phyloP scores from a whole-genome alignment of 1,140 invertebrate genomes.

The Bombus waltoni region DNA sequence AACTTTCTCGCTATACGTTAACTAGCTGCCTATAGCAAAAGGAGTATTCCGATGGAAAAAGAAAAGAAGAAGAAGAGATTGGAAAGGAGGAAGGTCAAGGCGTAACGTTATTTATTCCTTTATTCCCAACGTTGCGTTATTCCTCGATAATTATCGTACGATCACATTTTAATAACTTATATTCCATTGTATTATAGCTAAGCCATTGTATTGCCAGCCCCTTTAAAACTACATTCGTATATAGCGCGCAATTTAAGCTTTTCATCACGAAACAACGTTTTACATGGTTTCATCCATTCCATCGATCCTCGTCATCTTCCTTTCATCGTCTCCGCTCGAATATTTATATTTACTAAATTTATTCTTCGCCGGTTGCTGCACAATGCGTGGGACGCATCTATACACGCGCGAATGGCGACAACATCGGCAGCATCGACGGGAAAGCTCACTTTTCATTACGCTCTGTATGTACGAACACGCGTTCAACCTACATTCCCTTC shows the following conservation, averaged over 20 bases:
- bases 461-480: background rate
- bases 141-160: background rate
- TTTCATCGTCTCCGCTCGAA: too few relatives aligned
- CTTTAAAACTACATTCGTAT: background rate
- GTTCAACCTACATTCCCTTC: too few relatives aligned
- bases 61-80: background rate
- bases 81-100: background rate
- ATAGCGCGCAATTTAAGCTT: background rate
- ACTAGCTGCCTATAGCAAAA: background rate
- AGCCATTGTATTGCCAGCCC: too few relatives aligned
- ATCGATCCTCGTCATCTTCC: background rate
- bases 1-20: background rate
- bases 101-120: too few relatives aligned
- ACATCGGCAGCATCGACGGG: background rate
- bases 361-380: background rate
- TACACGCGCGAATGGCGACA: background rate
- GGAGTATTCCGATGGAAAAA: background rate
- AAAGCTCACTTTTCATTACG: conserved; percentile 23
- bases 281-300: background rate
- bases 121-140: background rate
- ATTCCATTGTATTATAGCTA: too few relatives aligned
- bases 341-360: conserved; percentile 16
- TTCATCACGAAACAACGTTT: background rate
- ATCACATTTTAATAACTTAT: background rate
- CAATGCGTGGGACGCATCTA: background rate